phyloP scores from a whole-genome alignment of 1,140 invertebrate species.

The Macrosteles quadrilineatus region DNA sequence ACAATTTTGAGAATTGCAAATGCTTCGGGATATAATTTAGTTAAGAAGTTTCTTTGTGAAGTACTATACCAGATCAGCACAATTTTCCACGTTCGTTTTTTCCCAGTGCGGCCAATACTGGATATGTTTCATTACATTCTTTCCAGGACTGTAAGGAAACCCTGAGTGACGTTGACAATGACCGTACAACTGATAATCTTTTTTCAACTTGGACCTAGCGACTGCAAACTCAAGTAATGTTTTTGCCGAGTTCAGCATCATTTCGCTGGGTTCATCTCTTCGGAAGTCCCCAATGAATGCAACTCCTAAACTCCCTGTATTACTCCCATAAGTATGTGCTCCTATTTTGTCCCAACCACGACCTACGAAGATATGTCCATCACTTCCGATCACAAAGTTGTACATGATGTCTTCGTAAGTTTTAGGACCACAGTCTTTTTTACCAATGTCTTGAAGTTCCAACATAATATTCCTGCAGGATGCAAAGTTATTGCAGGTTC shows the following conservation, averaged over 20 bases:
- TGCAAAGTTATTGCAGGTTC: not conserved
- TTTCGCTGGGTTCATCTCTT: not conserved
- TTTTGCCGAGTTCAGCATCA: not conserved
- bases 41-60: no score
- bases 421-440: not conserved
- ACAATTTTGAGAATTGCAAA: no score
- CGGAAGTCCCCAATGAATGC: conserved; percentile 59
- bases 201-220: not conserved
- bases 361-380: conserved; percentile 69
- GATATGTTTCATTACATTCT: conserved; percentile 7
- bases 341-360: conserved; percentile 69
- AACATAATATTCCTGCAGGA: not conserved
- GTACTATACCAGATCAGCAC: no score
- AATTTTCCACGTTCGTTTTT: not conserved
- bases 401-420: conserved; percentile 72
- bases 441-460: not conserved
- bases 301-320: conserved; percentile 65
- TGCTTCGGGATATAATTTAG: no score
- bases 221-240: not conserved
- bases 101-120: conserved; percentile 20
- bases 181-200: not conserved
- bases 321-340: conserved; percentile 66
- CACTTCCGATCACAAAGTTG: conserved; percentile 68
- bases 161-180: not conserved
- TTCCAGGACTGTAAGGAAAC: conserved; percentile 7